These are phyloP conservation scores for Panthera leo DNA, from an alignment of 2,113 vertebrate genomes.

Conservation along the genomic window DNA sequence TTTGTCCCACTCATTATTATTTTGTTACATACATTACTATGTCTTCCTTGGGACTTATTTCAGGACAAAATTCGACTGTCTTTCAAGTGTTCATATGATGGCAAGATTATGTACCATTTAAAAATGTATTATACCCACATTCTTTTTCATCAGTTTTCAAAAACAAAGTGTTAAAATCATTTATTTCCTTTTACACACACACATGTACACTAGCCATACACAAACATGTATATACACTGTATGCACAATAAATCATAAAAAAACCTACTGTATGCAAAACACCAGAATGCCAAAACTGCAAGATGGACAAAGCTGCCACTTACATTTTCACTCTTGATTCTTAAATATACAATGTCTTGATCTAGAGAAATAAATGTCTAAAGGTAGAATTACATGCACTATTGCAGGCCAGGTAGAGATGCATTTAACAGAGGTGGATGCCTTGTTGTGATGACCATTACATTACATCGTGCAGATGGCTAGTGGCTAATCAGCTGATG, in stretches of 20 bases:
- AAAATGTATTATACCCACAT: background rate
- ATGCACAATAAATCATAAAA: background rate
- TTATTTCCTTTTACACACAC: background rate
- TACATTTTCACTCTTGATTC: background rate
- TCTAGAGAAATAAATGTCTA: background rate
- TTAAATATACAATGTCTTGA: background rate
- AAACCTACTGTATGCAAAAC: background rate
- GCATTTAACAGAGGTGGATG: background rate
- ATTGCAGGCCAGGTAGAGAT: background rate
- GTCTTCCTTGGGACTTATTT: background rate
- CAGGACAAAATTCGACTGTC: background rate
- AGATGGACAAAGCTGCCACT: background rate
- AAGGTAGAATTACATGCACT: background rate
- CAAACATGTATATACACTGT: rapidly evolving
- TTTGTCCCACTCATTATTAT: background rate
- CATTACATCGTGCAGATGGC: background rate
- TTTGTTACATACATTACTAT: background rate
- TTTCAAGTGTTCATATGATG: background rate
- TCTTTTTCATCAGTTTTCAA: background rate
- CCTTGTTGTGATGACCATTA: background rate
- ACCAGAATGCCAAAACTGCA: background rate
- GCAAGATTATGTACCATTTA: background rate
- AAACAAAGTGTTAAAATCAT: background rate
- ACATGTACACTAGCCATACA: background rate
- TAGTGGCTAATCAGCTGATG: background rate